phyloP scores from a whole-genome alignment of 2,888 invertebrate species.

The Lithophane socia region DNA sequence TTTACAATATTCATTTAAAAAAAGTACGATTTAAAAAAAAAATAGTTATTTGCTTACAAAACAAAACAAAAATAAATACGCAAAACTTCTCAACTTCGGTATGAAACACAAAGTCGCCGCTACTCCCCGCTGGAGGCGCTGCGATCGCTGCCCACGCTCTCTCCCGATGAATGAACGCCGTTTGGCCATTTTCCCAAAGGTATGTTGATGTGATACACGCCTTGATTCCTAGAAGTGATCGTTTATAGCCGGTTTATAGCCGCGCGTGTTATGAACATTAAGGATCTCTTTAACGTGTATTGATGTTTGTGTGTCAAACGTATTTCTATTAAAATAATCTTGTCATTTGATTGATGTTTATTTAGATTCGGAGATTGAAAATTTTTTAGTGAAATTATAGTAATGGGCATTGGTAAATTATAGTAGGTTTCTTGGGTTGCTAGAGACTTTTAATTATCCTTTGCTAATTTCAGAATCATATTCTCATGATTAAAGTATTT shows the following conservation, averaged over 20 bases:
- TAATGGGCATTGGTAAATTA: no score
- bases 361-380: conserved; percentile 17
- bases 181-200: conserved; percentile 68
- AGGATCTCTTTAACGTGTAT: conserved; percentile 56
- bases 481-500: not conserved
- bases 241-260: conserved; percentile 63
- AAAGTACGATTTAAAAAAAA: not conserved
- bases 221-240: conserved; percentile 70
- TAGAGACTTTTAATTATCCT: not conserved
- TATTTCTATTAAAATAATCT: conserved; percentile 49
- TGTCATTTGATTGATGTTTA: conserved; percentile 54
- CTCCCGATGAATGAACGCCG: conserved; percentile 74
- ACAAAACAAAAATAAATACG: not conserved
- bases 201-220: conserved; percentile 62
- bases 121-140: conserved; percentile 86
- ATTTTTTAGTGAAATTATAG: not conserved
- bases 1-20: not conserved
- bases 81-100: conserved; percentile 12
- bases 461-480: no score
- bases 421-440: not conserved
- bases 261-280: conserved; percentile 51
- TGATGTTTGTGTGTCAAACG: conserved; percentile 55
- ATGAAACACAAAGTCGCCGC: conserved; percentile 75
- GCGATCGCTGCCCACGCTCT: conserved; percentile 68
- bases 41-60: not conserved